Base-by-base conservation (phyloP, 2,888 invertebrate species). In the Clistopyga incitator region DNA sequence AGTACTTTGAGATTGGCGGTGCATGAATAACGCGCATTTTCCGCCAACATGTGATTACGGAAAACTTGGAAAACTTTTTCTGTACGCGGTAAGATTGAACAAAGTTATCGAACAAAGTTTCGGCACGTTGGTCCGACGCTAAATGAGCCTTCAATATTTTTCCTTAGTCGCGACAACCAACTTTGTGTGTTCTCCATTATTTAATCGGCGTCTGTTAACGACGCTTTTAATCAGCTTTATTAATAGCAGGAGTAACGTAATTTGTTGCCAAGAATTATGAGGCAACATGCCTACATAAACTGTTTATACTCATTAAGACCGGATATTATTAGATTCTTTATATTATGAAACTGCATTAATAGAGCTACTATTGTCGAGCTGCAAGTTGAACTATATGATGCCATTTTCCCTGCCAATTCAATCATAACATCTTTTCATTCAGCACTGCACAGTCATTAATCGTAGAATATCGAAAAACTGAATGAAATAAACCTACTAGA, bases 31-130 rank as follows among this genome's bases (percentile, higher is more conserved):
- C 10, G 59, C 6, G 59, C 11, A 45, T 25, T 59, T 25, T 59
- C 25, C 42, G 23, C 11, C 15, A 34, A 25, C 20, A 61, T 29
- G 47, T 18, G 34, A 74, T 75, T 23, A 38, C 15, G 20, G 20
- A 47, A 11, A 45, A 18, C 23, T 23, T 61, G 6, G 47, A 34
- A 47, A 74, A 38, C 23, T 64, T 64, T 20, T 23, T 20, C 20
- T 15, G 3, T 11, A 15, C 25, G 11, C 23, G 34, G n/a, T 23
- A 64, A 23, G 10, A 29, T 20, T 64, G 64, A 25, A 52, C 11
- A 61, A 64, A 64, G 64, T 75, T 75, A 15, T 50, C 34, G 15
- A 38, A 64, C 34, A 52, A 75, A 52, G 64, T 64, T 75, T 23
- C 75, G 11, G 20, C n/a, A 61, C 45, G 59, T 34, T 15, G 50